phyloP scores from a whole-genome alignment of 2,888 invertebrate genomes.

The Zeuzera pyrina region DNA sequence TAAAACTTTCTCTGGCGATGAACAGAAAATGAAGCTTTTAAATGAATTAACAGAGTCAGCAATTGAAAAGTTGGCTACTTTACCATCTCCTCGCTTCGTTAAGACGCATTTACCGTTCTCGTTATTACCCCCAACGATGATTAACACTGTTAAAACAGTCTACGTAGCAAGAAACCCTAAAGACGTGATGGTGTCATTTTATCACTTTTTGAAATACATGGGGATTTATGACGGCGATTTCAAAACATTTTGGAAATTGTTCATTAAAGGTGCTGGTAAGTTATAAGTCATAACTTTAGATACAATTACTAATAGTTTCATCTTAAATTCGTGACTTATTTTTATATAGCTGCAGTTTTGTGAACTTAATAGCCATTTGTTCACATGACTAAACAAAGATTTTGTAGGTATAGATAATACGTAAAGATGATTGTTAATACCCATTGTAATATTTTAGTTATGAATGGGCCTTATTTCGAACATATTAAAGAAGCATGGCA shows the following conservation, averaged over 20 bases:
- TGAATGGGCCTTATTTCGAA: too few species aligned
- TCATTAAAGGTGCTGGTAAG: conserved; percentile 78
- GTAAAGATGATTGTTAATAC: too few species aligned
- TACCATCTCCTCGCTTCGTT: conserved; percentile 46
- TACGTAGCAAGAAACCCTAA: conserved; percentile 90
- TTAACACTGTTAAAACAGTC: conserved; percentile 75
- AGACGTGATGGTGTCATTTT: conserved; percentile 89
- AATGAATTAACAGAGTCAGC: conserved; percentile 74
- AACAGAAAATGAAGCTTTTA: conserved; percentile 68
- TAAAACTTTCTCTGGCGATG: too few species aligned
- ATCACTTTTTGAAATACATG: conserved; percentile 80
- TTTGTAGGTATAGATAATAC: too few species aligned
- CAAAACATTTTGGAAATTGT: conserved; percentile 79
- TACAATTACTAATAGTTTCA: too few species aligned
- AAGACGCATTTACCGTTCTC: conserved; percentile 84
- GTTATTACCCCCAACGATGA: conserved; percentile 75
- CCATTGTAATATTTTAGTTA: too few species aligned
- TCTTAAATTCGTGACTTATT: too few species aligned
- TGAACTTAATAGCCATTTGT: too few species aligned
- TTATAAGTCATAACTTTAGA: too few species aligned
- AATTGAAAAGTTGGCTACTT: conserved; percentile 58
- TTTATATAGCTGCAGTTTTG: too few species aligned
- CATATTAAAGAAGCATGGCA: too few species aligned
- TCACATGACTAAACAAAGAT: too few species aligned
- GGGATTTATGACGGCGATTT: conserved; percentile 82